Evolutionary conservation across 1,140 invertebrate species (phyloP).

Genomic region (Pseudomyrmex concolor): DNA sequence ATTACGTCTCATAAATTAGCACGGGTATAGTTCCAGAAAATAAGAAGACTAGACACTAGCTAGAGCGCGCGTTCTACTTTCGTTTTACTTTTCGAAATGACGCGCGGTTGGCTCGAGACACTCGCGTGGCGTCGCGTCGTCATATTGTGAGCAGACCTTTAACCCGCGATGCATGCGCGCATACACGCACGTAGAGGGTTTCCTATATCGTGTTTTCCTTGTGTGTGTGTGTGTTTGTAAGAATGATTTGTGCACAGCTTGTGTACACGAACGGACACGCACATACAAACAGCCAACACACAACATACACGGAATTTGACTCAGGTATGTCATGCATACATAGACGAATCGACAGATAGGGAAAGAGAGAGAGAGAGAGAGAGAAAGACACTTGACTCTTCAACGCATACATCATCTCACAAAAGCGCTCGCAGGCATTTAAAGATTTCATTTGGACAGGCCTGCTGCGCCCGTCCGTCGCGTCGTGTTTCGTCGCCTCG

Average conservation of each 20-base stretch:
- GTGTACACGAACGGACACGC: background rate
- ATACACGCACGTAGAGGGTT: conserved; percentile 55
- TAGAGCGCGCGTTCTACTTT: background rate
- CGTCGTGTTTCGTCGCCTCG: background rate
- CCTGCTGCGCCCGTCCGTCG: background rate
- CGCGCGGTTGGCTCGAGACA: background rate
- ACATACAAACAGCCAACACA: conserved; percentile 6
- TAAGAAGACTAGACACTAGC: conserved; percentile 29
- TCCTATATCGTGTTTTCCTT: background rate
- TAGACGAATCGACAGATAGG: conserved; percentile 66
- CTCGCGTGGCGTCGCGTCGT: too few species aligned
- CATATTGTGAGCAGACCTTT: conserved; percentile 65
- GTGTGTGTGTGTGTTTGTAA: background rate
- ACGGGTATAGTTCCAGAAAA: background rate
- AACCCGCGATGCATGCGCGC: conserved; percentile 53
- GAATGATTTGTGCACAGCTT: conserved; percentile 21
- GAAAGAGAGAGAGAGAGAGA: too few species aligned
- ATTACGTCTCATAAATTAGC: conserved; percentile 29
- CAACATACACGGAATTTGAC: conserved; percentile 67
- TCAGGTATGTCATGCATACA: conserved; percentile 61
- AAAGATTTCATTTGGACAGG: conserved; percentile 54
- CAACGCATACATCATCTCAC: conserved; percentile 68
- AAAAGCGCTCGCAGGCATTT: conserved; percentile 68
- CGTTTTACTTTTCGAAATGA: conserved; percentile 27
- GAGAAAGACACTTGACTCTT: conserved; percentile 71